Percentiles rank a stretch among this genome's conserved stretches.
These are phyloP conservation scores for Neoarius graeffei DNA, from an alignment of 2,113 vertebrate genomes.

Conservation along the genomic window DNA sequence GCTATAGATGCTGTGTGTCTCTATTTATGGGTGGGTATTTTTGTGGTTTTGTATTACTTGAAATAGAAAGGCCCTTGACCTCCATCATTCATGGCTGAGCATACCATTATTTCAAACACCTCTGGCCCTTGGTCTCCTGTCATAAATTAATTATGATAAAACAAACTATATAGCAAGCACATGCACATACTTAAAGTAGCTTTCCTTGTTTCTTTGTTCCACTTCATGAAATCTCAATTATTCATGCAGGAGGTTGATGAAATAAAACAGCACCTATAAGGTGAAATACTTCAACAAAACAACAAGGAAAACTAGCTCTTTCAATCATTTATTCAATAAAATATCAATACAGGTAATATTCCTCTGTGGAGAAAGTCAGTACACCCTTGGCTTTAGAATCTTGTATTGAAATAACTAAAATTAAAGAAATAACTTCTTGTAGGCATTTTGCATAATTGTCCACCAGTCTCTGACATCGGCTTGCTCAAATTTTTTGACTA, in stretches of 20 bases:
- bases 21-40: conserved; percentile 30
- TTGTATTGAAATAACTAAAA: too few relatives aligned
- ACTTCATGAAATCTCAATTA: conserved; percentile 68
- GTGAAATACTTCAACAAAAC: too few relatives aligned
- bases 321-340: too few relatives aligned
- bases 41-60: conserved; percentile 21
- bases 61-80: conserved; percentile 32
- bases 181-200: conserved; percentile 64
- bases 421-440: too few relatives aligned
- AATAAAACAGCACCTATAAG: conserved; percentile 35
- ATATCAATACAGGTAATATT: too few relatives aligned
- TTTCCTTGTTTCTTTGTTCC: conserved; percentile 71
- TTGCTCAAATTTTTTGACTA: too few relatives aligned
- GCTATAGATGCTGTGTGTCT: background rate
- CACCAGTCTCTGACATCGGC: too few relatives aligned
- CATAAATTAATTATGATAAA: conserved; percentile 69
- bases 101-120: conserved; percentile 43
- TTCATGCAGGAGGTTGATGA: conserved; percentile 58
- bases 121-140: conserved; percentile 49
- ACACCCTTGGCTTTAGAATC: too few relatives aligned
- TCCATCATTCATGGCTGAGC: conserved; percentile 45
- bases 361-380: too few relatives aligned
- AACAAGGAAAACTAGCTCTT: too few relatives aligned
- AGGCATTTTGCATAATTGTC: too few relatives aligned
- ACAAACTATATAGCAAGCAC: conserved; percentile 57